Base-by-base conservation (phyloP, 2,797 vertebrate genomes). In the Danio kyathit region DNA sequence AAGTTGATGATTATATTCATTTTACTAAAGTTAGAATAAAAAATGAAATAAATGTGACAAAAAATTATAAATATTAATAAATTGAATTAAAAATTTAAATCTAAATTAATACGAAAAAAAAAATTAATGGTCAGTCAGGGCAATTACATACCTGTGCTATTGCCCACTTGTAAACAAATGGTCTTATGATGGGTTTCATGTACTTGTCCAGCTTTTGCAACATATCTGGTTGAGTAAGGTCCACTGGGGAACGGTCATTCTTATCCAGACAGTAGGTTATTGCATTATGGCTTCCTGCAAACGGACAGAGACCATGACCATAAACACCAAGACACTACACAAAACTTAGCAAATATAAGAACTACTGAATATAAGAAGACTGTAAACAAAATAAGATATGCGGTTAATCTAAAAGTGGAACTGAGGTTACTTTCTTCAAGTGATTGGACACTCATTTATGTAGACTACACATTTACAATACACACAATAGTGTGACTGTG, bases 181-280 rank as follows among this genome's bases (percentile, higher is more conserved):
- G 95, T 0, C 90, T 94, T 29, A 95, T 94, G 21, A 98, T 57
- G n/a, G 94, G 95, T 19, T 97, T 98, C 86, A 96, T 90, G 79
- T 92, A 93, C 86, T 93, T 95, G 90, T 90, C 94, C 82, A 97
- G 90, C 44, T 95, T 87, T 82, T 93, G 95, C 73, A 98, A 92
- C 91, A 97, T 76, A 87, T 95, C 92, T 0, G 96, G 94, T 88
- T 95, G 92, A 0, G 90, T 91, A 14, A 89, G 91, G 83, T 96
- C 95, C 0, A 98, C 90, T 2, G 95, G 91, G 12, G 96, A 97
- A 57, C 91, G 84, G 87, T 94, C 88, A 1, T 87, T 93, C 91
- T 83, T 94, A 81, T 95, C 95, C 93, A 99, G 93, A 87, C 96
- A 96, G 91, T 98, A 99, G 0, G 96, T 99, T 91, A 98, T 96